Conservation (phyloP, 2,888 invertebrate genomes). For the Mesoligia furuncula region DNA sequence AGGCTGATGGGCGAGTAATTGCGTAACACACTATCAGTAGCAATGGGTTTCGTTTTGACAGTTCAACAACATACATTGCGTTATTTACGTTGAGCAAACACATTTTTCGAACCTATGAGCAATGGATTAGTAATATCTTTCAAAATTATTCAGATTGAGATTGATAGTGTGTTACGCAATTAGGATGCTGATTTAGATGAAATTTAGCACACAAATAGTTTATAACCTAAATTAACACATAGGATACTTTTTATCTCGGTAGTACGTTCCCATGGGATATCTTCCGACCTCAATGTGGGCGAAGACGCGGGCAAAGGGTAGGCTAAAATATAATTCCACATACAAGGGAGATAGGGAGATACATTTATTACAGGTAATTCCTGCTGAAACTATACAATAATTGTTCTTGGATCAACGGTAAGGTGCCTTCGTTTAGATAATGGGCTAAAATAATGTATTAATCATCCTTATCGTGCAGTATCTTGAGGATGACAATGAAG, state of each 20-base stretch:
- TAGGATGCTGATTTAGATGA: too few relatives aligned
- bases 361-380: conserved; percentile 29
- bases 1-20: too few relatives aligned
- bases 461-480: conserved; percentile 26
- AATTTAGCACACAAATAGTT: background rate
- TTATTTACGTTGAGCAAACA: too few relatives aligned
- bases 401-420: conserved; percentile 21
- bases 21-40: too few relatives aligned
- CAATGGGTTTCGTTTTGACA: too few relatives aligned
- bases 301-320: background rate
- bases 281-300: background rate
- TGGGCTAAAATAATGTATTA: conserved; percentile 9
- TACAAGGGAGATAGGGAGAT: background rate
- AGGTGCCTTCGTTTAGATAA: conserved; percentile 19
- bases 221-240: background rate
- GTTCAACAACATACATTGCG: too few relatives aligned
- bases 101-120: too few relatives aligned
- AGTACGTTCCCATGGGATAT: background rate
- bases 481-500: conserved; percentile 35
- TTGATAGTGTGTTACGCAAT: too few relatives aligned
- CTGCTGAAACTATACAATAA: conserved; percentile 12
- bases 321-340: conserved; percentile 15
- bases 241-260: background rate
- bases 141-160: too few relatives aligned
- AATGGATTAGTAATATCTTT: too few relatives aligned